phyloP scores from a whole-genome alignment of 2,797 vertebrate species.

The Spinibarbus caldwelli region DNA sequence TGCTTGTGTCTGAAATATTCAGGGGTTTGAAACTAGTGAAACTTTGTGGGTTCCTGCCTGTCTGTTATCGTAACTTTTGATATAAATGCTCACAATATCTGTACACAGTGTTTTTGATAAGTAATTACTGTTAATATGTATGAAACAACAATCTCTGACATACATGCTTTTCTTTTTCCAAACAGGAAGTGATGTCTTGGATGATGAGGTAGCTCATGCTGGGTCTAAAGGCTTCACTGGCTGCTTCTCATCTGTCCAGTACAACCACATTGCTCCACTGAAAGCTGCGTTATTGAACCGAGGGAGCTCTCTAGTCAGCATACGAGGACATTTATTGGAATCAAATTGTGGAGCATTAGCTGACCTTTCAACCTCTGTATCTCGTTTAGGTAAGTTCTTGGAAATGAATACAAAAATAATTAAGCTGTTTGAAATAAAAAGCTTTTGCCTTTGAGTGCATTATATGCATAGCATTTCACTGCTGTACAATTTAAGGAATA shows the following conservation, averaged over 20 bases:
- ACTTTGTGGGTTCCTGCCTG: neutral
- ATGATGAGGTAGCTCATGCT: slow-evolving; percentile 79
- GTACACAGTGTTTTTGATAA: neutral
- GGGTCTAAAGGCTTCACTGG: slow-evolving; percentile 83
- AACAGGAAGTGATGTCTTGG: slow-evolving; percentile 75
- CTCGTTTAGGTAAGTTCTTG: slow-evolving; percentile 78
- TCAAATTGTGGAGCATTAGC: slow-evolving; percentile 77
- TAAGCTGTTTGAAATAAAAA: neutral
- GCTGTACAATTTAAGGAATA: neutral
- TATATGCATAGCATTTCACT: neutral
- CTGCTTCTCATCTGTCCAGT: slow-evolving; percentile 87
- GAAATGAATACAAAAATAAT: neutral
- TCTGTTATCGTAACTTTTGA: neutral
- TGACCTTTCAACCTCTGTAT: slow-evolving; percentile 81
- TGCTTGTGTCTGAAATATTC: neutral
- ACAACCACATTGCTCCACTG: slow-evolving; percentile 85
- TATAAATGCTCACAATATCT: neutral
- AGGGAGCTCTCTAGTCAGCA: slow-evolving; percentile 76
- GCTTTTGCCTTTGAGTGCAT: neutral
- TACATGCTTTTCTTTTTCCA: neutral
- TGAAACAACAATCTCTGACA: neutral
- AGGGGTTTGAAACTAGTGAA: neutral
- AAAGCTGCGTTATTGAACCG: slow-evolving; percentile 86
- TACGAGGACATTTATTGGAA: slow-evolving; percentile 79
- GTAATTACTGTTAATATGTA: neutral